phyloP scores from a whole-genome alignment of 2,113 vertebrate species.

The Neogobius melanostomus region DNA sequence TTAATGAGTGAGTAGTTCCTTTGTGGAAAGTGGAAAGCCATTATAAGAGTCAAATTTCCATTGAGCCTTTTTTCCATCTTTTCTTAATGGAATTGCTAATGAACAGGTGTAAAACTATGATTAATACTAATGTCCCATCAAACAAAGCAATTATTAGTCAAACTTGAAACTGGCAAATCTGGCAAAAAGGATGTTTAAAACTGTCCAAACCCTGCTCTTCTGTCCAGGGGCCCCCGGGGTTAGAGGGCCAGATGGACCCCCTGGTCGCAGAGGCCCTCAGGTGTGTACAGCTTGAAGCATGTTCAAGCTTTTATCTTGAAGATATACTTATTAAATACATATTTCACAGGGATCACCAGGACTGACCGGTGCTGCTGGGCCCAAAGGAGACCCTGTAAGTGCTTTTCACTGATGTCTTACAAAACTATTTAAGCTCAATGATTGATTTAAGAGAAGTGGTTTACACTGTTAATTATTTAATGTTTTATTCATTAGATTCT shows the following conservation, averaged over 20 bases:
- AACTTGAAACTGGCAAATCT: not conserved
- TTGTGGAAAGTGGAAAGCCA: too few relatives aligned
- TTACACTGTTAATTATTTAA: not conserved
- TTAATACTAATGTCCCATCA: too few relatives aligned
- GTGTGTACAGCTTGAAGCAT: slow-evolving; percentile 61
- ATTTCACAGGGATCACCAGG: slow-evolving; percentile 77
- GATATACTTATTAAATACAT: not conserved
- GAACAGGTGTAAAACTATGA: too few relatives aligned
- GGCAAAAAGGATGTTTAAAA: too few relatives aligned
- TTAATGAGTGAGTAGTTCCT: too few relatives aligned
- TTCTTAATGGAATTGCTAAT: too few relatives aligned
- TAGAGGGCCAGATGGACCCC: slow-evolving; percentile 78
- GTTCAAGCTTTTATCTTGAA: not conserved
- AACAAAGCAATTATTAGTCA: too few relatives aligned
- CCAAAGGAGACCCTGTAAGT: slow-evolving; percentile 84
- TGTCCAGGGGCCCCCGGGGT: slow-evolving; percentile 80
- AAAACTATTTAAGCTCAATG: too few relatives aligned
- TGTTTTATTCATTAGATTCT: not conserved
- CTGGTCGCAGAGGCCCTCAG: slow-evolving; percentile 77
- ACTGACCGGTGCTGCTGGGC: slow-evolving; percentile 72
- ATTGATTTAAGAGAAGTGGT: too few relatives aligned
- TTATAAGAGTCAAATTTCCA: too few relatives aligned
- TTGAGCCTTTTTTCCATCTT: too few relatives aligned
- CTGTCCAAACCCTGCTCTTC: slow-evolving; percentile 16
- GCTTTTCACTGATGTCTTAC: not conserved